Evolutionary conservation across 23 tunicate genomes (phyloP), one percentile per base, ranked within the genome.

Genomic region (Corella eumyota): DNA sequence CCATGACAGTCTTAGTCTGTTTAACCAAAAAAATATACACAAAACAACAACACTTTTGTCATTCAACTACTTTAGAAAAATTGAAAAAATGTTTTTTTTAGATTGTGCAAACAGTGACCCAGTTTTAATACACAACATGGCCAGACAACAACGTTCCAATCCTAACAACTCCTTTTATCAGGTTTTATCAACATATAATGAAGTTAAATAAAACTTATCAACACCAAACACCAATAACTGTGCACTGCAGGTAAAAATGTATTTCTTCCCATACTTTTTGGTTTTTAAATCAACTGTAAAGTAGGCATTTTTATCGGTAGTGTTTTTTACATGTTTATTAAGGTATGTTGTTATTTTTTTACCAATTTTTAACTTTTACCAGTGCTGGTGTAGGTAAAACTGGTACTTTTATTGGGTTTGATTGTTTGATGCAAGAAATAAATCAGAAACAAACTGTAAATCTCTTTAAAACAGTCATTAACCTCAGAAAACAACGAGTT

Each of bases 321-420:
- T n/a, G n/a, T n/a, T n/a, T n/a, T n/a, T n/a, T n/a, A n/a, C n/a
- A n/a, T n/a, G n/a, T n/a, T n/a, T n/a, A n/a, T n/a, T n/a, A n/a
- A n/a, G n/a, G n/a, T n/a, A n/a, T n/a, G n/a, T n/a, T n/a, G n/a
- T n/a, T n/a, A n/a, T n/a, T n/a, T n/a, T n/a, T n/a, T n/a, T n/a
- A n/a, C n/a, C n/a, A n/a, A n/a, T n/a, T n/a, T n/a, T n/a, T n/a
- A 62, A 9, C 20, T 15, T 24, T 30, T 49, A 28, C 0, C 62
- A 81, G 90, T 66, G 79, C 90, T 72, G 90, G 90, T 49, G 90
- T 74, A 17, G 90, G 90, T 21, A 57, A 74, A 29, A 81, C 80
- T 50, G 90, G 79, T 20, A 57, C 79, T 0, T 81, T 49, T 34
- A 72, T 81, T 29, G 79, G 66, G 34, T 54, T 64, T 28, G 79